Conservation (phyloP, 1,140 invertebrate genomes). For the Drosophila jambulina region DNA sequence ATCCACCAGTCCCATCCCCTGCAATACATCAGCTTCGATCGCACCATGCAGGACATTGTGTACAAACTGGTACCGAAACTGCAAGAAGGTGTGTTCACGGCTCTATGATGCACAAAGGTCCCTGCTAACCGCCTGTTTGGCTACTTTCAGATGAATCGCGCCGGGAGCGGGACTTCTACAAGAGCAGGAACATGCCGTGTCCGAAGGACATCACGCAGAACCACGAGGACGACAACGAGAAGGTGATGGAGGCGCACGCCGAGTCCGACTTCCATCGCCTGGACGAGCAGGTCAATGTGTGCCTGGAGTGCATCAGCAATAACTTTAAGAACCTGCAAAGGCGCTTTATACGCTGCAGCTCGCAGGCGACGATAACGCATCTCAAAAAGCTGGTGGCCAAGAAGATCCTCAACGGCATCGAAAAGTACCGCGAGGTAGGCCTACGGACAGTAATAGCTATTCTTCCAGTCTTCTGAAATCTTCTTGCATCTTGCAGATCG, state of each 20-base stretch:
- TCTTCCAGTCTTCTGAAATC: constrained; percentile 6
- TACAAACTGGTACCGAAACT: constrained; percentile 98
- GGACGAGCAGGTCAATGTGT: constrained; percentile 98
- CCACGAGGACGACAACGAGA: constrained; percentile 83
- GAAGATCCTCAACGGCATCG: constrained; percentile 95
- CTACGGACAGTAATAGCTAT: neutral
- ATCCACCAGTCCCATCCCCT: constrained; percentile 99
- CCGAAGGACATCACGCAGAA: constrained; percentile 94
- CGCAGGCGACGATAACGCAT: constrained; percentile 98
- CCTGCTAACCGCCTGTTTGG: neutral
- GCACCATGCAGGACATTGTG: constrained; percentile 99
- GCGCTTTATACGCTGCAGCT: constrained; percentile 96
- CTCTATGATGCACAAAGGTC: neutral
- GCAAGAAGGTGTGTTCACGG: constrained; percentile 91
- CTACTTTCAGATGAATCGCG: constrained; percentile 92
- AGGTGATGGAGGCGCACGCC: constrained; percentile 88
- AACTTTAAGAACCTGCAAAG: constrained; percentile 94
- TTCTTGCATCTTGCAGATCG: constrained; percentile 89
- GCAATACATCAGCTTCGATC: constrained; percentile 98
- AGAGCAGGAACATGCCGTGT: constrained; percentile 92
- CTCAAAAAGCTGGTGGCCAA: constrained; percentile 99
- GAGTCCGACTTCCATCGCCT: constrained; percentile 96
- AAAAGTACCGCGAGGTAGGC: constrained; percentile 97
- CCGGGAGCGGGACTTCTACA: constrained; percentile 94
- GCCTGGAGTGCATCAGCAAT: constrained; percentile 93